Base-by-base conservation (phyloP, 2,113 vertebrate genomes). In the Dissostichus mawsoni region DNA sequence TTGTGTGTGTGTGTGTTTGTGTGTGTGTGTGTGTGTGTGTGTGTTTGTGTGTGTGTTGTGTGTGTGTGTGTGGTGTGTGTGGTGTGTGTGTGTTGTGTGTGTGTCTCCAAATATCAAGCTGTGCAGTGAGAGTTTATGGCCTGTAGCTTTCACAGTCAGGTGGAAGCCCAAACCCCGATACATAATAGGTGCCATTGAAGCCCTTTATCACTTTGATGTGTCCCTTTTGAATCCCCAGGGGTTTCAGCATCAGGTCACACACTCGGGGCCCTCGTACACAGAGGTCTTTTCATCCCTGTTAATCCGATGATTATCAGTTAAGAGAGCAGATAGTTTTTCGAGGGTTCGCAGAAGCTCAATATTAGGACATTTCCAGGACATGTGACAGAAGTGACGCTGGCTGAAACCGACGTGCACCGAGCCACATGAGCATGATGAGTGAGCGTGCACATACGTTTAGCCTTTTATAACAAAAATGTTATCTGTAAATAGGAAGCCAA, bases 61-160 rank as follows among this genome's bases (percentile, higher is more conserved):
- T 55, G 52, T 55, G 52, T 20, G 52, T 55, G 52, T 55, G 25
- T 36, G n/a, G 9, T 69, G 51, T 44, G 50, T 65, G 53, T 64
- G 66, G 18, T 29, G 13, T 25, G 7, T 48, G 20, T 64, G 62
- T 64, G 59, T 63, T 36, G 8, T 41, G 13, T 29, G 8, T 69
- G 53, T 51, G 52, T 66, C 51, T 69, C 8, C 16, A 12, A 16
- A 51, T 17, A 36, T 62, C 25, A 51, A 45, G 17, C 65, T n/a
- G 51, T 44, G 11, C 18, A 51, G 51, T 45, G 53, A 12, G 18
- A 48, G 67, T 70, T 62, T 9, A 23, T 71, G 70, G 78, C 78
- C 81, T 68, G 53, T 58, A 69, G 82, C 67, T 64, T 63, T 83
- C 58, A 23, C 41, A 82, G 86, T 82, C 73, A 89, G 82, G 78